Conservation (phyloP, 37 sponge, comb jelly and placozoan genomes). For the Geodia barretti region DNA sequence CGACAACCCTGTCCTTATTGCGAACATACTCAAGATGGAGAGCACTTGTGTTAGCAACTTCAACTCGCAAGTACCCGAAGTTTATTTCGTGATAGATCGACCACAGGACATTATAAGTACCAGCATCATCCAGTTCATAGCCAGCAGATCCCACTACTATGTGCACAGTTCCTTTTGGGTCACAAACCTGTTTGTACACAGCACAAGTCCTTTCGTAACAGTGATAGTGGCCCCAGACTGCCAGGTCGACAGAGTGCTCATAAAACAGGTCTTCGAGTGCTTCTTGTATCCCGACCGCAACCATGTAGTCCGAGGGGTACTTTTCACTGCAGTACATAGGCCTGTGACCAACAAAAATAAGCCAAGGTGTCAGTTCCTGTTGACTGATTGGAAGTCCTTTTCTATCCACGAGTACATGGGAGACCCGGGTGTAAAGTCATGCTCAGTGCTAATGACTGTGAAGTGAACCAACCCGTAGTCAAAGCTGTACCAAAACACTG, state of each 20-base stretch:
- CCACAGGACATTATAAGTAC: slow-evolving; percentile 32
- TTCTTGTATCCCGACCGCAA: slow-evolving; percentile 34
- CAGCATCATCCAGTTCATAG: slow-evolving; percentile 11
- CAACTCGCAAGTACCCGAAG: slow-evolving; percentile 39
- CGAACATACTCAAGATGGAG: slow-evolving; percentile 50
- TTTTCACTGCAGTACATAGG: slow-evolving; percentile 67
- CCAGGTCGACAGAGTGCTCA: slow-evolving; percentile 59
- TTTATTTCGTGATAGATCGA: slow-evolving; percentile 18
- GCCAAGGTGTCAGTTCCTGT: slow-evolving; percentile 67
- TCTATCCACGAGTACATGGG: slow-evolving; percentile 71
- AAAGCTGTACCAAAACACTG: slow-evolving; percentile 81
- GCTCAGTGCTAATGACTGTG: slow-evolving; percentile 59
- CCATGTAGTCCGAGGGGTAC: slow-evolving; percentile 20
- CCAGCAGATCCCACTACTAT: slow-evolving; percentile 68
- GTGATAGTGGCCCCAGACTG: slow-evolving; percentile 69
- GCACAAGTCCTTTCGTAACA: slow-evolving; percentile 66
- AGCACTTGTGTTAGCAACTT: slow-evolving; percentile 12
- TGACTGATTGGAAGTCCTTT: slow-evolving; percentile 56
- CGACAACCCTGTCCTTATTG: slow-evolving; percentile 10
- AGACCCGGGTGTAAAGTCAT: slow-evolving; percentile 65
- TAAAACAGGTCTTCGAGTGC: slow-evolving; percentile 65
- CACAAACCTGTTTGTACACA: slow-evolving; percentile 47
- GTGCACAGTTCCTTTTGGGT: slow-evolving; percentile 43
- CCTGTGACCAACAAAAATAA: slow-evolving; percentile 65
- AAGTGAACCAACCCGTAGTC: slow-evolving; percentile 73